Evolutionary conservation across 37 sponge, comb jelly and placozoan genomes (phyloP).

Genomic region (Cliona cf. orientalis): DNA sequence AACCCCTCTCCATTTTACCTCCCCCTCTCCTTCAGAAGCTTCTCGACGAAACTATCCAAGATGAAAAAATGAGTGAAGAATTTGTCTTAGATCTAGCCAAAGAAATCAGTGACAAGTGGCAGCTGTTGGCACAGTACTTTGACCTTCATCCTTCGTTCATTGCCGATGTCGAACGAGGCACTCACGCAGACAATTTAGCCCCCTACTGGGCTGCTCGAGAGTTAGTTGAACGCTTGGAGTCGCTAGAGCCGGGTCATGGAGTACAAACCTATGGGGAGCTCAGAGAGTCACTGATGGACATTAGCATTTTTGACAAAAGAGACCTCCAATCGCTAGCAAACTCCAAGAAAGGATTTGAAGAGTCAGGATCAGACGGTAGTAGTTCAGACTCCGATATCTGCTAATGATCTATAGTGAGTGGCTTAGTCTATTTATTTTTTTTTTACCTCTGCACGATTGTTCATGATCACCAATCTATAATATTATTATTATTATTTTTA

Average conservation of each 20-base stretch:
- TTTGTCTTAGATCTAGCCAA: conserved; percentile 4
- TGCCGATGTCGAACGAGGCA: neutral
- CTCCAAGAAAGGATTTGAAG: neutral
- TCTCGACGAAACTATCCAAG: neutral
- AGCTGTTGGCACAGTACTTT: neutral
- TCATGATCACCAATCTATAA: too few species aligned
- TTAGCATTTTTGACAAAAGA: conserved; percentile 15
- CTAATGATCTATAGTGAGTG: too few species aligned
- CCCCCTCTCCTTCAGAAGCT: conserved; percentile 8
- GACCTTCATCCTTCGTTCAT: neutral
- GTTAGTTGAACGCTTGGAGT: conserved; percentile 12
- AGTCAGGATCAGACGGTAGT: too few species aligned
- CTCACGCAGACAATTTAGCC: neutral
- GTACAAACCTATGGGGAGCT: conserved; percentile 18
- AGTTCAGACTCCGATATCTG: too few species aligned
- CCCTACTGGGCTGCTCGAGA: neutral
- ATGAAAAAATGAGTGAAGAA: conserved; percentile 1
- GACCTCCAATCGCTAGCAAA: neutral
- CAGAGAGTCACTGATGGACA: conserved; percentile 3
- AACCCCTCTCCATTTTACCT: conserved; percentile 9
- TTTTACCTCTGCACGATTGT: neutral
- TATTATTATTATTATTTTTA: too few species aligned
- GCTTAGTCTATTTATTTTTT: too few species aligned
- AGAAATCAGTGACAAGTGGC: conserved; percentile 15
- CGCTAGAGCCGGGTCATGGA: neutral